Conservation (phyloP, 2,113 vertebrate genomes). For the Chionomys nivalis region DNA sequence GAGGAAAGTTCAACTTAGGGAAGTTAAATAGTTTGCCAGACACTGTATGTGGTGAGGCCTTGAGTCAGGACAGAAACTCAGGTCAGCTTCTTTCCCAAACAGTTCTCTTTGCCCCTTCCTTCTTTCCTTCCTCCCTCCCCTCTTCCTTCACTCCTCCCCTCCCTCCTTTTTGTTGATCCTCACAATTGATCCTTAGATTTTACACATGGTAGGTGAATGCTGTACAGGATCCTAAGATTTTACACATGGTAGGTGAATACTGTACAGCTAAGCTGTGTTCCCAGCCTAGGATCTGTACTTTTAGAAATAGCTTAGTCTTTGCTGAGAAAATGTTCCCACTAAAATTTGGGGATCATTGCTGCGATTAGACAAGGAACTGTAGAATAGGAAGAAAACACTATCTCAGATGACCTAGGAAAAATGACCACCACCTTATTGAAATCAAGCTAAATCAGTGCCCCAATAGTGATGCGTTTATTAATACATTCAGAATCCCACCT, state of each 20-base stretch:
- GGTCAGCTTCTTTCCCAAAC: not conserved
- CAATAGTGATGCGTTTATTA: not conserved
- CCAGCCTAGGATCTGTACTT: not conserved
- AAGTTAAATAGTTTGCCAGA: not conserved
- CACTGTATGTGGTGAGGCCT: not conserved
- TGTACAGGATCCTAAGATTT: no score
- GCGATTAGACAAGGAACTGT: not conserved
- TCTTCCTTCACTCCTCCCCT: accelerated
- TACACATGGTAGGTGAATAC: not conserved
- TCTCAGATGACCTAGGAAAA: not conserved
- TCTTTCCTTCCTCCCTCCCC: not conserved
- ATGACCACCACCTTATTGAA: not conserved
- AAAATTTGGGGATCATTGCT: not conserved
- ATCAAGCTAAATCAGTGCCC: not conserved
- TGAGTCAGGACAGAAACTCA: not conserved
- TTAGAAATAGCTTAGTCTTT: not conserved
- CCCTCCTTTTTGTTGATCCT: not conserved
- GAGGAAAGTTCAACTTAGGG: not conserved
- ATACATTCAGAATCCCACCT: not conserved
- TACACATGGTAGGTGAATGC: not conserved
- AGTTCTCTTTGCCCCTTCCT: no score
- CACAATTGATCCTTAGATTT: not conserved
- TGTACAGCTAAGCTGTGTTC: no score
- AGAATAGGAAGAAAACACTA: not conserved
- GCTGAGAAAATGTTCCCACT: not conserved